These are phyloP conservation scores for Stichopus horrens DNA, from an alignment of 53 echinoderm and acorn worm species.

Conservation along the genomic window DNA sequence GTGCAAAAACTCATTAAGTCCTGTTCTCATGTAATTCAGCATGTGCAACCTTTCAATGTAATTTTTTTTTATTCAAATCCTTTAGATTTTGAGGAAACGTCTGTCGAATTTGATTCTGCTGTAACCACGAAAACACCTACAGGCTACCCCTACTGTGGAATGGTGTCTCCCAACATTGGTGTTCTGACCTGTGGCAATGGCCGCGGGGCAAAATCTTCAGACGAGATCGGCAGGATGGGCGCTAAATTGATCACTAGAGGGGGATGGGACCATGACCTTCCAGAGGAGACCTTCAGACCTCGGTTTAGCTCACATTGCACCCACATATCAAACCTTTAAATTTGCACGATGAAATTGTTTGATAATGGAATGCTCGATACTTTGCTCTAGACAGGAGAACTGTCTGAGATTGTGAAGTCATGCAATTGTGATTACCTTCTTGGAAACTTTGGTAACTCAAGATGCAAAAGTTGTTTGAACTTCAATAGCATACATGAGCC, in stretches of 20 bases:
- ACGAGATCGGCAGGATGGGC: conserved; percentile 80
- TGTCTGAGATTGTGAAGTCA: no score
- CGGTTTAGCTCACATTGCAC: conserved; percentile 34
- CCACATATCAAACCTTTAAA: neutral
- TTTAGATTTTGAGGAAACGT: conserved; percentile 43
- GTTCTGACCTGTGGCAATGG: conserved; percentile 74
- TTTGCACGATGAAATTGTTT: no score
- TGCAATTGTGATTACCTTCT: no score
- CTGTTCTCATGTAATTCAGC: no score
- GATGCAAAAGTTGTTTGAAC: no score
- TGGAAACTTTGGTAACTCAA: no score
- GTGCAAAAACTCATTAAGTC: no score
- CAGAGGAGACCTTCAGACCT: conserved; percentile 60
- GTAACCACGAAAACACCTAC: conserved; percentile 59
- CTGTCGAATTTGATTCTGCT: conserved; percentile 14
- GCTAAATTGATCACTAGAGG: conserved; percentile 74
- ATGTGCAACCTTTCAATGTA: neutral
- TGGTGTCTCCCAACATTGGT: conserved; percentile 70
- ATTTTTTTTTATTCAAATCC: neutral
- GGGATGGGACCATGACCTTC: conserved; percentile 82
- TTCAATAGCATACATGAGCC: no score
- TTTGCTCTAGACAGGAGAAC: no score
- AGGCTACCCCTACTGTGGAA: conserved; percentile 71
- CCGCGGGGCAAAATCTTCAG: conserved; percentile 72
- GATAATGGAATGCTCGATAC: no score